Base-by-base conservation (phyloP, 2,888 invertebrate genomes). In the Morpho helenor region DNA sequence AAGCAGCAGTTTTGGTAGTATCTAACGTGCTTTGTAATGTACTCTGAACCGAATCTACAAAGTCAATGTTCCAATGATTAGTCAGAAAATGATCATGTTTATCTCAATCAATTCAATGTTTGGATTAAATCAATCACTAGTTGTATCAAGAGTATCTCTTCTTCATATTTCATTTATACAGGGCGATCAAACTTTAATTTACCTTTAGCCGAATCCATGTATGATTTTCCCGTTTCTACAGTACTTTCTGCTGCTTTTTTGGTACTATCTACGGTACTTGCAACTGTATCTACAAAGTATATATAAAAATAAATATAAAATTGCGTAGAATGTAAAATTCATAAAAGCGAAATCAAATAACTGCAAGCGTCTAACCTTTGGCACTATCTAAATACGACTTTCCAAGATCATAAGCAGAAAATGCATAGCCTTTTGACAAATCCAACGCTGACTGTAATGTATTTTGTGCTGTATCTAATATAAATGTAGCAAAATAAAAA, bases 191-290 rank as follows among this genome's bases (percentile, higher is more conserved):
- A 9, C 9, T 10, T 10, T 7, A n/a, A 49, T 42, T 54, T 59
- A 66, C 65, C 65, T 66, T 66, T 82, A 4, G 79, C 77, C 49
- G 71, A 68, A 52, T 75, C 78, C 52, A 80, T 66, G 9, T 73
- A 63, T 10, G 76, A 65, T 41, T 76, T 70, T 57, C 83, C 74
- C 40, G 74, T 80, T 47, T 79, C 80, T 61, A 79, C 67, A 10
- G 78, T 71, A 65, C 74, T 78, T 67, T 79, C 80, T 7, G 89
- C 86, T 9, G 83, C 77, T 73, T 85, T 86, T 74, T 84, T 89
- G 65, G 88, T 84, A 65, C 68, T 83, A 75, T 87, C 87, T 77
- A 87, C 80, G 62, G 85, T 80, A 65, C 73, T 80, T 56, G 79
- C 71, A 66, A 84, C 73, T 43, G 80, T 74, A 72, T 85, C 84